Base-by-base conservation (phyloP, 2,888 invertebrate species). In the Drosophila lutescens region DNA sequence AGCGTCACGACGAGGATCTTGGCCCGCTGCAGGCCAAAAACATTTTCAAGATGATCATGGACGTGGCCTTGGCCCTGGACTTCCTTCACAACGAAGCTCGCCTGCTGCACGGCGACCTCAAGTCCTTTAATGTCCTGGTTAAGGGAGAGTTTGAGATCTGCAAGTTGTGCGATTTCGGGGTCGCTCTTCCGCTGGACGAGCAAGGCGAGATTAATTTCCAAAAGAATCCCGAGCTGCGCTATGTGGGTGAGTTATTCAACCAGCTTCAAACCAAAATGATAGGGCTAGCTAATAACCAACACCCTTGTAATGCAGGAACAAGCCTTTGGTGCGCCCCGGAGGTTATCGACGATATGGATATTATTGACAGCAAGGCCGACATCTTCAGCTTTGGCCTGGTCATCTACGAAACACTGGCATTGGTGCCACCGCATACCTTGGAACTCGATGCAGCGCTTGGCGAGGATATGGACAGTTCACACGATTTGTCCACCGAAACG, bases 131-230 rank as follows among this genome's bases (percentile, higher is more conserved):
- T 89, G 93, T 97, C 44, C 93, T 97, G 1, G 93, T 97, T 1
- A 96, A 96, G 75, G 95, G 94, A 12, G 94, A 96, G 88, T 96
- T 96, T 90, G 93, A 93, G 32, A 93, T 94, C 2, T 95, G 96
- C 76, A 97, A 97, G 91, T 91, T 97, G 17, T 97, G 97, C 82
- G 97, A 97, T 92, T 97, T 97, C 90, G 97, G 97, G 4, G 96
- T 96, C n/a, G 95, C 95, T 26, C 83, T 97, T 69, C 95, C 95
- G 0, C 90, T 97, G 2, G 94, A 94, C 49, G 93, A 94, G 69
- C 93, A 94, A 80, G 95, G 95, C 0, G 91, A 93, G 3, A 88
- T 96, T 26, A 94, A 95, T 79, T 93, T 94, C 70, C 91, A 92
- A 13, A 92, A 91, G 30, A 93, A 93, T 46, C 93, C 93, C 4